Conservation (phyloP, 2,888 invertebrate species). For the Formica aserva region DNA sequence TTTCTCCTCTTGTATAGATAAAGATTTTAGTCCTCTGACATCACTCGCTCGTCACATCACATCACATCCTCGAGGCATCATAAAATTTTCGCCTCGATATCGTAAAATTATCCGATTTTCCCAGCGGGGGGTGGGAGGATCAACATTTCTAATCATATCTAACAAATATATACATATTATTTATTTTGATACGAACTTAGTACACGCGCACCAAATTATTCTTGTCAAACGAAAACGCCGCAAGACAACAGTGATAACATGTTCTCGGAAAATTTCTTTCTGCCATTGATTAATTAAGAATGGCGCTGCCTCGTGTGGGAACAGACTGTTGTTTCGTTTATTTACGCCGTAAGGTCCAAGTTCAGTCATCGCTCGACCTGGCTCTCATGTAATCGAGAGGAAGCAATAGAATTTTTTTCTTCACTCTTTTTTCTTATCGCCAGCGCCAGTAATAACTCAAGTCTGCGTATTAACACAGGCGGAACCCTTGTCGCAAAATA, state of each 20-base stretch:
- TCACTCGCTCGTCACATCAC: too few species aligned
- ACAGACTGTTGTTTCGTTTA: conserved; percentile 65
- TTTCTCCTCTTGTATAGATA: background rate
- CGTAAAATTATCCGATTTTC: background rate
- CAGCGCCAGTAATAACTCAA: conserved; percentile 25
- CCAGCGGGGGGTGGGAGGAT: too few species aligned
- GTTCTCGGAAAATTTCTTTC: conserved; percentile 38
- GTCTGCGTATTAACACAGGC: background rate
- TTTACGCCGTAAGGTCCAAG: conserved; percentile 71
- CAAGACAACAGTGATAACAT: background rate
- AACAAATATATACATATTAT: background rate
- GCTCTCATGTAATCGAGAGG: conserved; percentile 60
- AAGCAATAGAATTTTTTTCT: conserved; percentile 43
- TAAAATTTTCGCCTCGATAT: background rate
- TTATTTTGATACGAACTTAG: background rate
- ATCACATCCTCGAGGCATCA: too few species aligned
- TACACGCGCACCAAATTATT: background rate
- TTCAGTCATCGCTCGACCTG: conserved; percentile 71
- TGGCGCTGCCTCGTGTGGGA: conserved; percentile 7
- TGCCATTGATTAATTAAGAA: conserved; percentile 42
- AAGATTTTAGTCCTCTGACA: background rate
- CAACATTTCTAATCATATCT: background rate
- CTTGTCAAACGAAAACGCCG: background rate
- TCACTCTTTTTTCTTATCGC: conserved; percentile 20
- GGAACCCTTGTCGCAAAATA: conserved; percentile 2